Conservation (phyloP, 2,888 invertebrate genomes). For the Lasioglossum marginatum region DNA sequence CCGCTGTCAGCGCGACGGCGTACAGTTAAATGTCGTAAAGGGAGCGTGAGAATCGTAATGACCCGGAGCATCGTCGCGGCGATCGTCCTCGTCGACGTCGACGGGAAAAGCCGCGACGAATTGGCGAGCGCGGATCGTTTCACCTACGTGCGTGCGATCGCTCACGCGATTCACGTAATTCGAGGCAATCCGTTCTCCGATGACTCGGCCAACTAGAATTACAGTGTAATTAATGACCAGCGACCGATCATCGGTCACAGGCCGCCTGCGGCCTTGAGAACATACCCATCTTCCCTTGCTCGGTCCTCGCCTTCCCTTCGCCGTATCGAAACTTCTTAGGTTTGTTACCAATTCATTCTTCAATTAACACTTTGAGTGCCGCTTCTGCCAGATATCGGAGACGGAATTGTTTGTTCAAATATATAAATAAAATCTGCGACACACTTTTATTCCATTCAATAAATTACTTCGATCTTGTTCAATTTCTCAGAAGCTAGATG, state of each 20-base stretch:
- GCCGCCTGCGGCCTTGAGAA: neutral
- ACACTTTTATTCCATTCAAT: too few species aligned
- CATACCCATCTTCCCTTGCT: neutral
- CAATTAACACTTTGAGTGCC: too few species aligned
- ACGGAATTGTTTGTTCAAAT: too few species aligned
- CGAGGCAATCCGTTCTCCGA: constrained; percentile 4
- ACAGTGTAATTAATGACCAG: neutral
- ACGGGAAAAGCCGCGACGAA: constrained; percentile 44
- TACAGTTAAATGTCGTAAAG: constrained; percentile 67
- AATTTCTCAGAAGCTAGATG: too few species aligned
- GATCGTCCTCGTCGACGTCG: constrained; percentile 32
- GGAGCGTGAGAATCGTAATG: constrained; percentile 78
- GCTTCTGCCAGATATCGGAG: too few species aligned
- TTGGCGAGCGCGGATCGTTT: constrained; percentile 22
- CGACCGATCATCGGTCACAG: neutral
- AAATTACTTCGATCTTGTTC: too few species aligned
- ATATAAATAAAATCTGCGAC: too few species aligned
- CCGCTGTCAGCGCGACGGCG: constrained; percentile 27
- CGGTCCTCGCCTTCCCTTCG: neutral
- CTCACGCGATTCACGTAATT: constrained; percentile 24
- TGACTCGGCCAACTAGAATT: neutral
- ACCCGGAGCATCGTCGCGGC: constrained; percentile 52
- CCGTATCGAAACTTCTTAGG: neutral
- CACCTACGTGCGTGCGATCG: constrained; percentile 14
- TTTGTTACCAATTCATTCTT: neutral